Percentiles rank a stretch among this genome's conserved stretches.
These are phyloP conservation scores for Hydrotaea diabolus DNA, from an alignment of 2,888 invertebrate species.

Conservation along the genomic window DNA sequence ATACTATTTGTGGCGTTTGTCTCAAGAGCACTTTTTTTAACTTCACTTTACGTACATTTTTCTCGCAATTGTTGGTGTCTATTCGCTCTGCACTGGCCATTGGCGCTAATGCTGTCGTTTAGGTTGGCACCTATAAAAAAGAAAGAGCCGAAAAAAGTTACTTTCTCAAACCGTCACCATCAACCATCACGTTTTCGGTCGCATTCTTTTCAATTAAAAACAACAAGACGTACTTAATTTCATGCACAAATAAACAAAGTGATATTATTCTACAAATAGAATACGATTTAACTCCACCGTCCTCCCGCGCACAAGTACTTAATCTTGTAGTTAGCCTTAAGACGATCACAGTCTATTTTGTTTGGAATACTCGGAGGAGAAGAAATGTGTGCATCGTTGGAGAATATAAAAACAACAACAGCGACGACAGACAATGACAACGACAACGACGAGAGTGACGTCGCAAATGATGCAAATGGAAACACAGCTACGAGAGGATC, in stretches of 20 bases:
- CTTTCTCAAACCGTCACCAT: slow-evolving; percentile 57
- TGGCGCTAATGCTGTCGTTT: too few relatives aligned
- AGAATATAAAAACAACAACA: slow-evolving; percentile 58
- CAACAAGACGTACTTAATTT: slow-evolving; percentile 53
- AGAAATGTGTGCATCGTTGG: slow-evolving; percentile 61
- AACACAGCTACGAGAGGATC: slow-evolving; percentile 29
- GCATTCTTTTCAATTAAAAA: slow-evolving; percentile 51
- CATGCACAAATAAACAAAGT: slow-evolving; percentile 28
- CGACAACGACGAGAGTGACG: neutral
- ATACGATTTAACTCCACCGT: slow-evolving; percentile 15
- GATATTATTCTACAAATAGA: slow-evolving; percentile 9
- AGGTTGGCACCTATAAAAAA: too few relatives aligned
- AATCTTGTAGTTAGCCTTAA: slow-evolving; percentile 5
- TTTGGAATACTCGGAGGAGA: neutral
- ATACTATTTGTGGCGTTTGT: too few relatives aligned
- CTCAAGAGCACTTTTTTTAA: too few relatives aligned
- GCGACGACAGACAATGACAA: neutral
- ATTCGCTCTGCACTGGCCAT: too few relatives aligned
- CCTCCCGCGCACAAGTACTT: slow-evolving; percentile 32
- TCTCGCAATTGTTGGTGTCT: too few relatives aligned
- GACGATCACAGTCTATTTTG: neutral
- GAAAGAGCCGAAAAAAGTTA: too few relatives aligned
- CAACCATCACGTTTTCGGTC: too few relatives aligned
- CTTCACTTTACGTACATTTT: too few relatives aligned
- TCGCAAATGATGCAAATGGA: slow-evolving; percentile 1